A percentile compares a stretch with the other conserved stretches of the same genome.
Conservation (phyloP, 2,113 vertebrate species). For the Myotis yumanensis region DNA sequence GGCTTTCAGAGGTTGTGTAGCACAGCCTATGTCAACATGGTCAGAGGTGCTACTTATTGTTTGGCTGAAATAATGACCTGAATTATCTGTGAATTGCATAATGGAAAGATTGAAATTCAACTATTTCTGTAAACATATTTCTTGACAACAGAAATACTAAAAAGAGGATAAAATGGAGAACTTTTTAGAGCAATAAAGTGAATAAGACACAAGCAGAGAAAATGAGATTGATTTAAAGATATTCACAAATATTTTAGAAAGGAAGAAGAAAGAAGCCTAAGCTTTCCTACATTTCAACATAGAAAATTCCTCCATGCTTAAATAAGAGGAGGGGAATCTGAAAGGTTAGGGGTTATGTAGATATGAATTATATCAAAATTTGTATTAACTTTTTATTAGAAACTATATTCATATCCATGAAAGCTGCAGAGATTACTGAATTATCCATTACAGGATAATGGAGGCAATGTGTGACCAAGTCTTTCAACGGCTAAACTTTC, state of each 20-base stretch:
- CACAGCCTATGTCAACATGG: neutral
- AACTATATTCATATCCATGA: neutral
- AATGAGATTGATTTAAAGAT: neutral
- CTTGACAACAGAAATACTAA: neutral
- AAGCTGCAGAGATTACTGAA: neutral
- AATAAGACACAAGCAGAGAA: neutral
- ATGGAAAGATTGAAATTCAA: neutral
- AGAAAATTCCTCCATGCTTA: neutral
- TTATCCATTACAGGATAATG: slow-evolving; percentile 65
- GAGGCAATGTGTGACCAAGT: slow-evolving; percentile 78
- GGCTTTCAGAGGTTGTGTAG: neutral
- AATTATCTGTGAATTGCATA: neutral
- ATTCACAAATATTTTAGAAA: neutral
- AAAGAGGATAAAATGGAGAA: neutral
- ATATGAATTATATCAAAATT: neutral
- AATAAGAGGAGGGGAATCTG: neutral
- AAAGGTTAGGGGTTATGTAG: neutral
- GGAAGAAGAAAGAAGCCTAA: neutral
- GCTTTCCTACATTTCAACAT: neutral
- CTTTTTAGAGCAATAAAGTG: neutral
- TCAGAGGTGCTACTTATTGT: neutral
- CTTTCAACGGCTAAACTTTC: slow-evolving; percentile 77
- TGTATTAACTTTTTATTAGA: neutral
- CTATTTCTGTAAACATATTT: neutral
- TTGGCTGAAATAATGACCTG: neutral